A percentile compares a stretch with the other conserved stretches of the same genome.
phyloP scores from a whole-genome alignment of 2,113 vertebrate species.

The Lagopus muta region DNA sequence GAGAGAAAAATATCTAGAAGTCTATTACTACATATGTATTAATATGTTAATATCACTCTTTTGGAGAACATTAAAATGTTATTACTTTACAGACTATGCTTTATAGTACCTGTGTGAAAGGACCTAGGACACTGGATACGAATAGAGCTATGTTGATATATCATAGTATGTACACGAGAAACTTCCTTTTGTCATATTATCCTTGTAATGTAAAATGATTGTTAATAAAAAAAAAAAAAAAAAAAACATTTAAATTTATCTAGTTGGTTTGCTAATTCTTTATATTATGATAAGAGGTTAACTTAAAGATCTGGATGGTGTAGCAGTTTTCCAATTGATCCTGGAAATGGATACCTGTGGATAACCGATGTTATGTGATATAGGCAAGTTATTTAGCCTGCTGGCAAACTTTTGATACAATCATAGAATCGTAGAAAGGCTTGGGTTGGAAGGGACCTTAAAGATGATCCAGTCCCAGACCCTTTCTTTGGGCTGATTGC shows the following conservation, averaged over 20 bases:
- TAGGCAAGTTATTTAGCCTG: not conserved
- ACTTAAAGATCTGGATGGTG: not conserved
- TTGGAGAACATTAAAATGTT: slow-evolving; percentile 77
- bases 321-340: accelerated
- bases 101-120: slow-evolving; percentile 87
- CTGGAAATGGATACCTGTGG: not conserved
- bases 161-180: slow-evolving; percentile 81
- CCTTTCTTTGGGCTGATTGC: too few relatives aligned
- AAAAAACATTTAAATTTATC: slow-evolving; percentile 71
- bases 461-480: too few relatives aligned
- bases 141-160: slow-evolving; percentile 85
- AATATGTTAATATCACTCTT: slow-evolving; percentile 85
- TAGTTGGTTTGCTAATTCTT: not conserved
- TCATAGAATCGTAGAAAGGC: too few relatives aligned
- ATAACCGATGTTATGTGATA: not conserved
- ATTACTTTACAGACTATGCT: slow-evolving; percentile 84
- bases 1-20: slow-evolving; percentile 74
- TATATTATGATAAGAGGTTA: not conserved
- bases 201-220: slow-evolving; percentile 85
- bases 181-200: slow-evolving; percentile 84
- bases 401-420: not conserved
- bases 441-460: too few relatives aligned
- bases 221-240: slow-evolving; percentile 81
- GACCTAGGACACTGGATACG: slow-evolving; percentile 89
- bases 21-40: slow-evolving; percentile 81